Evolutionary conservation across 2,113 vertebrate species (phyloP), one percentile per base, ranked within the genome.

Genomic region (Apistogramma diplotaenia): DNA sequence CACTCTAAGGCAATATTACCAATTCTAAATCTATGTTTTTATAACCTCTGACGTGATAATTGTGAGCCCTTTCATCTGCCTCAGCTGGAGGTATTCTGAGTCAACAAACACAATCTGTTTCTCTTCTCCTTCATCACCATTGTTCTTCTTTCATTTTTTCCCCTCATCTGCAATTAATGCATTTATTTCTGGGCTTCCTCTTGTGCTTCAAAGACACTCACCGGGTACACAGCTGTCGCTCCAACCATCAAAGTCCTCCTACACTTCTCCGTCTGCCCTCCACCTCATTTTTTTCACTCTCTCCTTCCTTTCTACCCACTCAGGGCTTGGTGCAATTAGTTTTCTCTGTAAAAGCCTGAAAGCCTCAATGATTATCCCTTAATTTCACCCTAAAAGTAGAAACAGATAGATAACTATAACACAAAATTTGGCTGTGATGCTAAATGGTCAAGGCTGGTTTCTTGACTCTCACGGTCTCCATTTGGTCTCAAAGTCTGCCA

Each of bases 141-240:
- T 54, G 16, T 76, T 83, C 60, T 74, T 79, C 61, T 89, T 78
- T 79, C 59, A 58, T 89, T 88, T 90, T 65, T 72, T 73, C 49
- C 76, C 65, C 71, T 59, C 81, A 33, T 89, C 65, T 82, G 78
- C 87, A 87, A 91, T 94, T 89, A 92, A 89, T 90, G 89, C 58
- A 81, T 90, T 92, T 91, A 83, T 91, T 92, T 94, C 60, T 43
- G 76, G 72, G 70, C 82, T 65, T 87, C 82, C 73, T 79, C 87
- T 91, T 86, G 83, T 86, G 91, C 90, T 91, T 93, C 90, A 93
- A 87, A 92, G 85, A 85, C 62, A 23, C 85, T 90, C 86, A 85
- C 76, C 57, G 40, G 83, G 85, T 83, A 84, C 84, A 81, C 92
- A 90, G 87, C 89, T 94, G 92, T 90, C 85, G 81, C 83, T 87